Evolutionary conservation across 2,888 invertebrate genomes (phyloP).

Genomic region (Cantharis rufa): DNA sequence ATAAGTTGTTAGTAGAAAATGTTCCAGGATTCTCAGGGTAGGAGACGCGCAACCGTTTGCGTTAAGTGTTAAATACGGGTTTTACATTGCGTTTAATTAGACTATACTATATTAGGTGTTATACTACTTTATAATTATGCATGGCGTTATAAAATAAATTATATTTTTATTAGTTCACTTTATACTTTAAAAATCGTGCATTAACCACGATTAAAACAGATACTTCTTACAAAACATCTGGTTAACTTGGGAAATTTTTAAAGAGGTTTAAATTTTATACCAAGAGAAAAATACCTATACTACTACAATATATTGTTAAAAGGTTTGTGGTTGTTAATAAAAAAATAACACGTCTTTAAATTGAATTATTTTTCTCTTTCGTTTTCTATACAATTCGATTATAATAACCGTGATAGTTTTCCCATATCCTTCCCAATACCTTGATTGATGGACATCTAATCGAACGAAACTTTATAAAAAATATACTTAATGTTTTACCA

Average conservation of each 20-base stretch:
- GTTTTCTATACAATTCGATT: conserved; percentile 9
- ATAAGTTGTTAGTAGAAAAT: conserved; percentile 53
- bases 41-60: conserved; percentile 39
- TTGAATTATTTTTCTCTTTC: conserved; percentile 8
- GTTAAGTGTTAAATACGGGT: conserved; percentile 54
- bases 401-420: conserved; percentile 19
- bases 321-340: conserved; percentile 15
- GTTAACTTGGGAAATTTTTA: conserved; percentile 16
- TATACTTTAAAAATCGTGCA: conserved; percentile 22
- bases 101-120: conserved; percentile 32
- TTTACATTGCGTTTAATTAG: conserved; percentile 42
- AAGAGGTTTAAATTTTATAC: conserved; percentile 16
- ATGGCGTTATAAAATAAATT: conserved; percentile 28
- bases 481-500: neutral
- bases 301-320: conserved; percentile 14
- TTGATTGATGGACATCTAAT: conserved; percentile 18
- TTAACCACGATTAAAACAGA: conserved; percentile 18
- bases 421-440: conserved; percentile 12
- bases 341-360: conserved; percentile 14
- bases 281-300: conserved; percentile 10
- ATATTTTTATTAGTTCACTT: conserved; percentile 28
- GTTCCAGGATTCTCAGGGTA: conserved; percentile 1
- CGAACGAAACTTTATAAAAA: neutral
- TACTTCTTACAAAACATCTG: conserved; percentile 10
- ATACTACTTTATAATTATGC: conserved; percentile 17